phyloP scores from a whole-genome alignment of 1,140 invertebrate genomes.

The Aradophagus sp. region DNA sequence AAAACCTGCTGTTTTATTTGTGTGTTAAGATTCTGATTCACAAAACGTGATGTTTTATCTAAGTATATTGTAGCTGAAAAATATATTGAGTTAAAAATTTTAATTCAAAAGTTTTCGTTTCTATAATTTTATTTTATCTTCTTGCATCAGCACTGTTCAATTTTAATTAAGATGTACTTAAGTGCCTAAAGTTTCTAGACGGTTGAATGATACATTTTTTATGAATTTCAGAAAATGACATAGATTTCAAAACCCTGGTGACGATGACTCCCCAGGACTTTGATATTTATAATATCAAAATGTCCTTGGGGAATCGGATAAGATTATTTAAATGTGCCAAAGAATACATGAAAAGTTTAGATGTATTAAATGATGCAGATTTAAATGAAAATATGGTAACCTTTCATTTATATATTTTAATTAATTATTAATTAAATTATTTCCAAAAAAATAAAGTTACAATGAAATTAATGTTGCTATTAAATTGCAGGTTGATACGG shows the following conservation, averaged over 20 bases:
- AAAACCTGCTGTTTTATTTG: too few relatives aligned
- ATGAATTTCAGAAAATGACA: conserved; percentile 44
- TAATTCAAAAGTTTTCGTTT: too few relatives aligned
- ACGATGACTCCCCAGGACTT: conserved; percentile 51
- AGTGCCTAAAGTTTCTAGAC: background rate
- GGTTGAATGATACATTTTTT: too few relatives aligned
- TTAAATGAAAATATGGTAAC: conserved; percentile 44
- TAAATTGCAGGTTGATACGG: conserved; percentile 17
- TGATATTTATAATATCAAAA: conserved; percentile 52
- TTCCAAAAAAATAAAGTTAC: too few relatives aligned
- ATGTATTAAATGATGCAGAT: conserved; percentile 31
- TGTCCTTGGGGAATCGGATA: conserved; percentile 42
- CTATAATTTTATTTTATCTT: background rate
- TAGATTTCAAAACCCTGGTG: conserved; percentile 43
- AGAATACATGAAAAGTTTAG: conserved; percentile 47
- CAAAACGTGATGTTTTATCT: too few relatives aligned
- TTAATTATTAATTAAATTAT: too few relatives aligned
- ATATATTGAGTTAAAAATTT: too few relatives aligned
- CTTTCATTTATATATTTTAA: background rate
- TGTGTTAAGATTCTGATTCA: too few relatives aligned
- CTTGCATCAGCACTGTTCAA: too few relatives aligned
- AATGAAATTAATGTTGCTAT: background rate
- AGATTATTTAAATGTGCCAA: conserved; percentile 52
- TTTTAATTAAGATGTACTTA: too few relatives aligned
- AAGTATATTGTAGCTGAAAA: too few relatives aligned